phyloP scores from a whole-genome alignment of 2,797 vertebrate genomes.

The Phataginus tricuspis region DNA sequence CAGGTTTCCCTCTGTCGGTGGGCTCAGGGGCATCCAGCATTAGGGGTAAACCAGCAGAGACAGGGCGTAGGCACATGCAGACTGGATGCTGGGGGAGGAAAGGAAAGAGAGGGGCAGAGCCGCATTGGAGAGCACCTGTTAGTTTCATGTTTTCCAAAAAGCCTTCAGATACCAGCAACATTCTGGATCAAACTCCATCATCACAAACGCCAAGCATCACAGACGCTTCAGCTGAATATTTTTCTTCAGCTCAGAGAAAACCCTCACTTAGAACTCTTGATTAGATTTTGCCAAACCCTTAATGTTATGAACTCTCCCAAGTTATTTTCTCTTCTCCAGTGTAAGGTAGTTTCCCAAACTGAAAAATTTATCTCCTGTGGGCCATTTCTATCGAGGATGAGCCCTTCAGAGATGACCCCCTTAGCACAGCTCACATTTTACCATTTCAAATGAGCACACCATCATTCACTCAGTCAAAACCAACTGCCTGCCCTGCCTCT shows the following conservation, averaged over 20 bases:
- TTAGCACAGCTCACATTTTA: neutral
- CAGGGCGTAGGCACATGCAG: neutral
- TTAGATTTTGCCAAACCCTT: neutral
- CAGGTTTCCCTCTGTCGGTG: neutral
- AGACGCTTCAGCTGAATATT: neutral
- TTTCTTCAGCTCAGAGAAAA: neutral
- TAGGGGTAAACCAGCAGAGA: neutral
- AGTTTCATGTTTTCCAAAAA: neutral
- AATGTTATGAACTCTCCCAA: neutral
- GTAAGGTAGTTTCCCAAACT: neutral
- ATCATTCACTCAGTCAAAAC: neutral
- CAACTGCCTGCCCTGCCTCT: neutral
- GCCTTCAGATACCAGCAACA: neutral
- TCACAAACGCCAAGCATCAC: no score
- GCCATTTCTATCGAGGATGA: neutral
- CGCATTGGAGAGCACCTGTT: no score
- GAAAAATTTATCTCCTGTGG: rapidly evolving
- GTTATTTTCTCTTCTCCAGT: neutral
- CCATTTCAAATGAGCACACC: neutral
- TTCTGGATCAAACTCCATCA: rapidly evolving
- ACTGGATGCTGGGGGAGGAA: rapidly evolving
- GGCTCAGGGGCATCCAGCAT: neutral
- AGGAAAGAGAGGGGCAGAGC: rapidly evolving
- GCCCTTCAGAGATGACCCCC: neutral
- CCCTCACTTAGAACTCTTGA: neutral